A percentile compares a stretch with the other conserved stretches of the same genome.
Evolutionary conservation across 2,797 vertebrate species (phyloP).

Genomic region (Iguana delicatissima): DNA sequence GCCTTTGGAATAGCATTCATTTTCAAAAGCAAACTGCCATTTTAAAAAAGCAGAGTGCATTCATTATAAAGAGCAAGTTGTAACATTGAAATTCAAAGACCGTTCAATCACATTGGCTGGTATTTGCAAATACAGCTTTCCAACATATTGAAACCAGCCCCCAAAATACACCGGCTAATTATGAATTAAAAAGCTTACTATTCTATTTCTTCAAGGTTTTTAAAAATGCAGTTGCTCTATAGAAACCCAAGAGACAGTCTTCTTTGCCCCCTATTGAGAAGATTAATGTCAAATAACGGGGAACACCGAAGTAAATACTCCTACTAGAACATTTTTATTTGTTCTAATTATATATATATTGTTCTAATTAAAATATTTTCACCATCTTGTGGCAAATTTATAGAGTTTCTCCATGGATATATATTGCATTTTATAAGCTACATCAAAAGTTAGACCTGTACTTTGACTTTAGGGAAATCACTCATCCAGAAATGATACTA

Average conservation of each 20-base stretch:
- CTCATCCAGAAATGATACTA: background rate
- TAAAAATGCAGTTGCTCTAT: background rate
- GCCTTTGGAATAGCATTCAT: background rate
- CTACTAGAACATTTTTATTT: background rate
- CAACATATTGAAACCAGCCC: background rate
- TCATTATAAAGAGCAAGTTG: background rate
- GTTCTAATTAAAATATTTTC: background rate
- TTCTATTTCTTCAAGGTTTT: background rate
- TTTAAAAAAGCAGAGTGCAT: background rate
- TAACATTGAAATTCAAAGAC: background rate
- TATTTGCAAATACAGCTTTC: conserved; percentile 1
- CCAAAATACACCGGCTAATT: background rate
- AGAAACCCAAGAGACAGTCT: background rate
- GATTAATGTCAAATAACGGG: background rate
- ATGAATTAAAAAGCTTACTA: background rate
- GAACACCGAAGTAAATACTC: background rate
- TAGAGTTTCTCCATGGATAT: conserved; percentile 35
- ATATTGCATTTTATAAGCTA: background rate
- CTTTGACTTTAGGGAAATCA: background rate
- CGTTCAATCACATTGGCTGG: background rate
- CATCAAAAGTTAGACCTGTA: background rate
- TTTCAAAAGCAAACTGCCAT: background rate
- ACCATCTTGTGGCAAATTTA: background rate
- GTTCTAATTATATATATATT: background rate
- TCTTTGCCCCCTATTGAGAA: background rate